These are phyloP conservation scores for Panulirus ornatus DNA, from an alignment of 1,140 invertebrate genomes.

Conservation along the genomic window DNA sequence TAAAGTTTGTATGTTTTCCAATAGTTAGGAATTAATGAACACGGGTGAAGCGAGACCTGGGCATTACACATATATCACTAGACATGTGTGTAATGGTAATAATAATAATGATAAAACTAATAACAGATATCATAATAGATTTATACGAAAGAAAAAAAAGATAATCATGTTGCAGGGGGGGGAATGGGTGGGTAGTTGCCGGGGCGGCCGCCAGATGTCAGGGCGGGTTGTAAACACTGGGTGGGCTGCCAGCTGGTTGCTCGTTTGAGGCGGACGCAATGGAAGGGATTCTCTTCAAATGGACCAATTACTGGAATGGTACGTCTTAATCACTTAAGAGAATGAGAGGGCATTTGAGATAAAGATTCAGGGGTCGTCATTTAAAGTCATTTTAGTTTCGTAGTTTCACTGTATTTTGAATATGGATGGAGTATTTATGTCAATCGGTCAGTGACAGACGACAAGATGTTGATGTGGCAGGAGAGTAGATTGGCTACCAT, in stretches of 20 bases:
- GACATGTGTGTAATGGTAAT: not conserved
- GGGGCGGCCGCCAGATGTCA: not conserved
- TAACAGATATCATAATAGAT: not conserved
- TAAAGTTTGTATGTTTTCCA: too few relatives aligned
- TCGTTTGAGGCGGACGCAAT: constrained; percentile 77
- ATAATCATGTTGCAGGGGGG: too few relatives aligned
- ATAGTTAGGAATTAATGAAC: too few relatives aligned
- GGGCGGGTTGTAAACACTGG: constrained; percentile 1
- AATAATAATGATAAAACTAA: not conserved
- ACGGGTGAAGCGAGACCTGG: too few relatives aligned
- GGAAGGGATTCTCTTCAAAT: constrained; percentile 89
- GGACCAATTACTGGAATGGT: constrained; percentile 92
- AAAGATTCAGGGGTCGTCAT: not conserved
- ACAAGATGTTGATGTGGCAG: constrained; percentile 53
- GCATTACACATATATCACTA: not conserved
- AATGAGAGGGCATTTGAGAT: not conserved
- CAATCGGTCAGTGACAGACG: not conserved
- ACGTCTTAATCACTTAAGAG: constrained; percentile 67
- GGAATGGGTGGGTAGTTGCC: not conserved
- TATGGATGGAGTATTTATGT: not conserved
- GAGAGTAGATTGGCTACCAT: too few relatives aligned
- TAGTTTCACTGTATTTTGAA: not conserved
- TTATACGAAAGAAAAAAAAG: too few relatives aligned
- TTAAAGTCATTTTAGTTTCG: not conserved
- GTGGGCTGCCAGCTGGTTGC: constrained; percentile 42